Conservation (phyloP, 2,888 invertebrate genomes). For the Drosophila eohydei region DNA sequence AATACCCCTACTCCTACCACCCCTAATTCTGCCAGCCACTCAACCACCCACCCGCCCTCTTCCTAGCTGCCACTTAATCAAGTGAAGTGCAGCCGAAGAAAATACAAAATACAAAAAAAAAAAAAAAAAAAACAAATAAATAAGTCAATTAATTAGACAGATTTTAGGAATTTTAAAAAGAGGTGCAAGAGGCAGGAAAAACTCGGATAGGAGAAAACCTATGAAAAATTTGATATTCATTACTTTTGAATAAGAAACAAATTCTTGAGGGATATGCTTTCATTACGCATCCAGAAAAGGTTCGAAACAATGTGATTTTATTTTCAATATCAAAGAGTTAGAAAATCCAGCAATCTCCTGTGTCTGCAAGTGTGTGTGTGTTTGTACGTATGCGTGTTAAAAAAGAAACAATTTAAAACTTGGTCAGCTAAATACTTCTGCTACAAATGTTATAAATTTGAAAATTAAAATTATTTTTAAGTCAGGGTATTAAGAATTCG, state of each 20-base stretch:
- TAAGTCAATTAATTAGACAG: slow-evolving; percentile 60
- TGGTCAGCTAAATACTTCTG: background rate
- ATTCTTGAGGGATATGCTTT: slow-evolving; percentile 6
- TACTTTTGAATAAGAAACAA: slow-evolving; percentile 10
- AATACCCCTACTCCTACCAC: background rate
- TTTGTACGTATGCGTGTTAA: background rate
- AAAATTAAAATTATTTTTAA: background rate
- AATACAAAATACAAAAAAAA: no score
- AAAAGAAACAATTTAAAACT: background rate
- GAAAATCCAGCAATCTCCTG: background rate
- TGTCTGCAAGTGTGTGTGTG: background rate
- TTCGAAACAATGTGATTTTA: slow-evolving; percentile 9
- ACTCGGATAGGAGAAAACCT: slow-evolving; percentile 1
- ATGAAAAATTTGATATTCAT: slow-evolving; percentile 15
- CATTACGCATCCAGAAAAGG: slow-evolving; percentile 5
- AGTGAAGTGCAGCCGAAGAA: slow-evolving; percentile 43
- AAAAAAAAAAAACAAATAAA: slow-evolving; percentile 29
- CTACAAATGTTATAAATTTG: background rate
- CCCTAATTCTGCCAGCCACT: background rate
- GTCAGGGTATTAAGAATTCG: background rate
- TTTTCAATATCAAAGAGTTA: background rate
- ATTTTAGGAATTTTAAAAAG: slow-evolving; percentile 41
- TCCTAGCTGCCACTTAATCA: slow-evolving; percentile 22
- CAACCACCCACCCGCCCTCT: background rate
- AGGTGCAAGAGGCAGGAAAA: background rate